Base-by-base conservation (phyloP, 2,888 invertebrate species). In the Cancer borealis region DNA sequence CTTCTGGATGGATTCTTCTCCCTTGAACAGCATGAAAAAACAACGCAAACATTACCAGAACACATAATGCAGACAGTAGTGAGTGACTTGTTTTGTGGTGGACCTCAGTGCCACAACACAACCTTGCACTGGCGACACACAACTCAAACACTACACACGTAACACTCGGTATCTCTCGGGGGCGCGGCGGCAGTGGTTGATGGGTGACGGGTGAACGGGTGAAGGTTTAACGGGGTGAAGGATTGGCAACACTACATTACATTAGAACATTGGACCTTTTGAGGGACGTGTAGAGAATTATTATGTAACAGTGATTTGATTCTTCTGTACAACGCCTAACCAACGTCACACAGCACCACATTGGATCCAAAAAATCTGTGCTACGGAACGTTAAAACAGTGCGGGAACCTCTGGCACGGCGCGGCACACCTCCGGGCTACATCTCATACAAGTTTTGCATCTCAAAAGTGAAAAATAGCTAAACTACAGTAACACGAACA, bases 321-420 rank as follows among this genome's bases (percentile, higher is more conserved):
- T 84, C 17, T 84, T 84, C 84, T 39, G 84, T 84, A 84, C 84
- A 39, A 84, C 84, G 84, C 84, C 12, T 39, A 84, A 14, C 84
- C 84, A 39, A 84, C 84, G 84, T 84, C 84, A 84, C 84, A 84
- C 84, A 84, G 84, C 84, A 84, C 84, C 84, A 84, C 84, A 84
- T 84, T 17, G 84, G 84, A 84, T 84, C 84, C 84, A 84, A 84
- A 84, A 84, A 39, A 84, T 79, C 73, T 84, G 84, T 84, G 84
- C 84, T 84, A 39, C 39, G 84, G 17, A 26, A 84, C 84, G 84
- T 84, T 84, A 39, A 84, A 84, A 84, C 84, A 84, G 84, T 84
- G 84, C 84, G 17, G 39, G 39, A 39, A 73, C 84, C 84, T 39
- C 39, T 39, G 39, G 39, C 39, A 39, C 39, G 39, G 39, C 39